A percentile compares a stretch with the other conserved stretches of the same genome.
Conservation (phyloP, 2,113 vertebrate species). For the Ursus arctos region DNA sequence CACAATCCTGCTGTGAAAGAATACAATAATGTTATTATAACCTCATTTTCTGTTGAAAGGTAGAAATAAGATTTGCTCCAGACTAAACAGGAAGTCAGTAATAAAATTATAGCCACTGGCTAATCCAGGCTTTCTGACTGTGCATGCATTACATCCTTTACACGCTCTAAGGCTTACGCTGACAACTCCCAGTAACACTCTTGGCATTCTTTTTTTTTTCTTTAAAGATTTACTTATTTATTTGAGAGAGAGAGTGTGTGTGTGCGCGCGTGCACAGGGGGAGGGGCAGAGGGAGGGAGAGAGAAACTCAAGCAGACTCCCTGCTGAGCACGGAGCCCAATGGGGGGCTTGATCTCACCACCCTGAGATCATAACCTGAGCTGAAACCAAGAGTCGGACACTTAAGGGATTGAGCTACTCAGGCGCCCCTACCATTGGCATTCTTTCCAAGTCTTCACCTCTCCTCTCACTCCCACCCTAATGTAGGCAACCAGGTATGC, state of each 20-base stretch:
- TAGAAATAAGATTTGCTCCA: slow-evolving; percentile 50
- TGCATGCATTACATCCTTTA: not conserved
- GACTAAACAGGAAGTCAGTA: slow-evolving; percentile 60
- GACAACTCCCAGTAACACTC: not conserved
- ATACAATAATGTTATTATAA: slow-evolving; percentile 54
- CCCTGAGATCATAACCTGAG: not conserved
- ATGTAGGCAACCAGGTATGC: not conserved
- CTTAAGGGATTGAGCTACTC: not conserved
- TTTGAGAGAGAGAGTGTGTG: not conserved
- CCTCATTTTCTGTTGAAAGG: slow-evolving; percentile 58
- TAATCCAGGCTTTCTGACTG: slow-evolving; percentile 13
- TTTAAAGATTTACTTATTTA: not conserved
- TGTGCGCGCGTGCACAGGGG: too few relatives aligned
- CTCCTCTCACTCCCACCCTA: not conserved
- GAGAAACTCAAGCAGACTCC: not conserved
- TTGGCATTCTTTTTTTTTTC: not conserved
- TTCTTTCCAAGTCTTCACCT: not conserved
- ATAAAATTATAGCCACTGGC: slow-evolving; percentile 53
- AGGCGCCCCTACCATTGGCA: not conserved
- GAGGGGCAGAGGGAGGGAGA: not conserved
- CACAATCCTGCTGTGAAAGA: slow-evolving; percentile 35
- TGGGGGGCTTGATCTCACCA: not conserved
- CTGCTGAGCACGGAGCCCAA: not conserved
- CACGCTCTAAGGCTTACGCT: not conserved
- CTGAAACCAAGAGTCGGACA: not conserved